Base-by-base conservation (phyloP, 2,797 vertebrate species). In the Hafferia zeledoni region DNA sequence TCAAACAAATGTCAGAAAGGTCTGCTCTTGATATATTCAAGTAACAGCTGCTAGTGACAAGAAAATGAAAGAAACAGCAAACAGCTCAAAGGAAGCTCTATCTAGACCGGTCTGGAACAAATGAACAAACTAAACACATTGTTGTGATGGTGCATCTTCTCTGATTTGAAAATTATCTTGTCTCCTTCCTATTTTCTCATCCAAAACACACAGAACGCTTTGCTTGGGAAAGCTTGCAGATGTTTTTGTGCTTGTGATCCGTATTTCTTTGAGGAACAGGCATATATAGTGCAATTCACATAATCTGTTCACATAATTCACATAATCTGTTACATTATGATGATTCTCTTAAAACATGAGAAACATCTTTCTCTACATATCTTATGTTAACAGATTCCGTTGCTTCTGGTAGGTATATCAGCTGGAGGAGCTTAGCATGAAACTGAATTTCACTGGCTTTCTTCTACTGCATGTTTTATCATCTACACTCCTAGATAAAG, bases 401-500 rank as follows among this genome's bases (percentile, higher is more conserved):
- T 90, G 46, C 43, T 59, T 86, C 55, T 96, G 79, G 74, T 64
- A 86, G 78, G 77, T 30, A 3, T 31, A 92, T 87, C 56, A 96
- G 33, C 41, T 60, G 50, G 68, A 94, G 53, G 13, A 83, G 53
- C 46, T 90, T 82, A 91, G 85, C 70, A 53, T 81, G 57, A 89
- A 93, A 79, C 22, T 75, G 69, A 89, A 89, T 95, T 95, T 95
- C 76, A 89, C 10, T 55, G 87, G 23, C 70, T 96, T 84, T 52
- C 19, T 89, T 96, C 96, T 87, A 94, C 61, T 89, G 87, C 30
- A 46, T 25, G 65, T 89, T 76, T 72, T 82, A 87, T 75, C 71
- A 93, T 61, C 37, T 52, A 19, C 16, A 79, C 15, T 49, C 18
- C 33, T 12, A 65, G 44, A 52, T 6, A 17, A 43, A 90, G 74